Conservation (phyloP, 2,113 vertebrate species). For the Mustela lutreola region DNA sequence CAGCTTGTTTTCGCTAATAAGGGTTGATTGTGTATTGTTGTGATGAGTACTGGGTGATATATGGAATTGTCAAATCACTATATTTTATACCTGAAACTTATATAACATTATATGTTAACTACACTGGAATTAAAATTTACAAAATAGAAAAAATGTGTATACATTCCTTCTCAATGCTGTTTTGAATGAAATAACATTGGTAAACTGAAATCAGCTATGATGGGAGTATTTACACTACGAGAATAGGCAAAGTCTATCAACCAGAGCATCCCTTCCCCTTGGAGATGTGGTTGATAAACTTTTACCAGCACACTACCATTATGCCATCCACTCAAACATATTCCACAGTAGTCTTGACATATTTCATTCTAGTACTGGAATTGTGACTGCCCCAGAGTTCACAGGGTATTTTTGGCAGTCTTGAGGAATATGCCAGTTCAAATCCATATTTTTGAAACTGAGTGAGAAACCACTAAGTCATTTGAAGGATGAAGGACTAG, state of each 20-base stretch:
- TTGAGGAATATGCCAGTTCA: background rate
- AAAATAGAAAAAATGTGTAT: background rate
- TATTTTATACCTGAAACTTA: background rate
- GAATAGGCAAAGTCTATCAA: background rate
- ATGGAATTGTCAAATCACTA: background rate
- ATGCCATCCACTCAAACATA: background rate
- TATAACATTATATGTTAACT: background rate
- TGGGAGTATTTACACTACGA: background rate
- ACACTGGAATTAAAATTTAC: background rate
- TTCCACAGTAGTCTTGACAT: background rate
- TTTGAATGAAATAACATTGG: background rate
- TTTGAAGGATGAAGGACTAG: conserved; percentile 64
- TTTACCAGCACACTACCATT: background rate
- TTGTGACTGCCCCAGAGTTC: background rate
- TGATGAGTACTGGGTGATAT: background rate
- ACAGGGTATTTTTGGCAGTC: background rate
- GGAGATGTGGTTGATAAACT: background rate
- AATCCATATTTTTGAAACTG: conserved; percentile 52
- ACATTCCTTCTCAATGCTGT: background rate
- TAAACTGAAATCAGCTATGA: background rate
- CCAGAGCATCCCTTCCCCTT: background rate
- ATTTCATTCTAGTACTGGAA: background rate
- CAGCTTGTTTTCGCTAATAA: background rate
- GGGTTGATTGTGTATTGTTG: background rate
- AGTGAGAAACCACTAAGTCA: conserved; percentile 51